These are phyloP conservation scores for Rhyacophila evoluta DNA, from an alignment of 2,888 invertebrate species.

Conservation along the genomic window DNA sequence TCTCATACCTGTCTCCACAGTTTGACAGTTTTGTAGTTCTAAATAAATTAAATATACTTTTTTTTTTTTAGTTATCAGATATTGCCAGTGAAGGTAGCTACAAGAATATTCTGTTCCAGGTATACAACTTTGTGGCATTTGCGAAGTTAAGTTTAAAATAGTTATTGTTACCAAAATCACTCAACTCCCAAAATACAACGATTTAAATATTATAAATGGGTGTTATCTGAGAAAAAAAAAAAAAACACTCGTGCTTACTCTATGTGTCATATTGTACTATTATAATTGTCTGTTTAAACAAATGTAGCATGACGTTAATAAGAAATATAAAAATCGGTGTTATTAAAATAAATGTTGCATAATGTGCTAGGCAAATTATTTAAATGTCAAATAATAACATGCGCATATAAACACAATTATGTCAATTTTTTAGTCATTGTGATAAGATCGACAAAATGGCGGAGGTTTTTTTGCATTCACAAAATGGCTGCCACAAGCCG, in stretches of 20 bases:
- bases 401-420: neutral
- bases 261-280: slow-evolving; percentile 5
- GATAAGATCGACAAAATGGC: neutral
- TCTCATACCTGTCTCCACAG: too few relatives aligned
- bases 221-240: neutral
- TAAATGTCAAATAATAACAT: neutral
- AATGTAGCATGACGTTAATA: neutral
- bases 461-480: neutral
- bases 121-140: too few relatives aligned
- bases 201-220: neutral
- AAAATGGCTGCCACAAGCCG: neutral
- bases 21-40: too few relatives aligned
- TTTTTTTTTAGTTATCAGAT: too few relatives aligned
- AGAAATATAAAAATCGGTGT: slow-evolving; percentile 5
- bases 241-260: neutral
- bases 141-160: too few relatives aligned
- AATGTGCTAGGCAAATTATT: neutral
- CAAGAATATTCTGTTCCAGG: too few relatives aligned
- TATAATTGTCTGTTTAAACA: slow-evolving; percentile 18
- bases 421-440: neutral
- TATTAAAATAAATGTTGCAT: neutral
- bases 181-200: neutral
- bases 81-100: too few relatives aligned
- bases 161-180: neutral
- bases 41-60: too few relatives aligned